phyloP scores from a whole-genome alignment of 1,140 invertebrate species.

The Drosophila lowei region DNA sequence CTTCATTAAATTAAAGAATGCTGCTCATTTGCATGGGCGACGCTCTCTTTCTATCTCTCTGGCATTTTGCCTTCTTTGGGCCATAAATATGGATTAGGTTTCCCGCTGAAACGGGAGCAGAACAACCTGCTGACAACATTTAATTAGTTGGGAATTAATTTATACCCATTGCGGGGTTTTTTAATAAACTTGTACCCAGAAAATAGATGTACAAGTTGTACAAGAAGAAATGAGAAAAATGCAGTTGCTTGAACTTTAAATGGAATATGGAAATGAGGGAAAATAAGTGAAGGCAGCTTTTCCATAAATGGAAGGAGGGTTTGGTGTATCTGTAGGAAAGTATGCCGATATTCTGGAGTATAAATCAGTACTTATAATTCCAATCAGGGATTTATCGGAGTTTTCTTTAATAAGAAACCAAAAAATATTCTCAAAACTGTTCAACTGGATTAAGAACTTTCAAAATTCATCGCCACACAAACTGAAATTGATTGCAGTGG shows the following conservation, averaged over 20 bases:
- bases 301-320: too few relatives aligned
- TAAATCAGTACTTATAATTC: too few relatives aligned
- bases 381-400: too few relatives aligned
- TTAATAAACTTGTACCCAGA: slow-evolving; percentile 3
- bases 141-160: slow-evolving; percentile 49
- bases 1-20: slow-evolving; percentile 64
- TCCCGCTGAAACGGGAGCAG: slow-evolving; percentile 15
- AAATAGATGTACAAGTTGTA: neutral
- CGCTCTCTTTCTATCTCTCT: slow-evolving; percentile 1
- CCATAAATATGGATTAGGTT: slow-evolving; percentile 57
- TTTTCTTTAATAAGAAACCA: too few relatives aligned
- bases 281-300: too few relatives aligned
- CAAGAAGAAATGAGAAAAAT: too few relatives aligned
- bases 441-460: too few relatives aligned
- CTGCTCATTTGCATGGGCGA: slow-evolving; percentile 52
- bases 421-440: too few relatives aligned
- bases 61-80: neutral
- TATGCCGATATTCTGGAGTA: too few relatives aligned
- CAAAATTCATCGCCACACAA: neutral
- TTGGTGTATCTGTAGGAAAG: too few relatives aligned
- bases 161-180: neutral
- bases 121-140: slow-evolving; percentile 13
- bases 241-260: too few relatives aligned
- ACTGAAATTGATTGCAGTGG: slow-evolving; percentile 18
- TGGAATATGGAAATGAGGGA: too few relatives aligned